Evolutionary conservation across 2,797 vertebrate genomes (phyloP).

Genomic region (Rhinatrema bivittatum): DNA sequence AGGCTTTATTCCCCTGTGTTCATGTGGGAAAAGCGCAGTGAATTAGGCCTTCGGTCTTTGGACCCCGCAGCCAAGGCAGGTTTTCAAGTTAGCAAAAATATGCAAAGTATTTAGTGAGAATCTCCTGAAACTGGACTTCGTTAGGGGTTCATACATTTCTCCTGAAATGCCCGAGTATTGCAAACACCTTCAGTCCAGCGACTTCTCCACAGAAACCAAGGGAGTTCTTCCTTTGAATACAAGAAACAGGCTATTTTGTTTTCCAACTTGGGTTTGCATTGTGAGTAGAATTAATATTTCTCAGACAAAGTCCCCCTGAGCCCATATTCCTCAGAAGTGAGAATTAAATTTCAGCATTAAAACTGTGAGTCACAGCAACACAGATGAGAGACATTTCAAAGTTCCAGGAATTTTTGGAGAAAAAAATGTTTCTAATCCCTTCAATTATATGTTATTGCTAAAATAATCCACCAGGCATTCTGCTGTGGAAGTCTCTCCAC

Average conservation of each 20-base stretch:
- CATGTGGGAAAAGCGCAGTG: too few species aligned
- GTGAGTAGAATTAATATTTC: slow-evolving; percentile 22
- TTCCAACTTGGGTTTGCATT: slow-evolving; percentile 14
- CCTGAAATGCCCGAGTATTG: too few species aligned
- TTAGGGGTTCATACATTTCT: too few species aligned
- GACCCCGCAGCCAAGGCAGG: too few species aligned
- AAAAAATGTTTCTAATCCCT: slow-evolving; percentile 49
- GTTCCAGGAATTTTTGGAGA: slow-evolving; percentile 59
- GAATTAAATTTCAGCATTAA: slow-evolving; percentile 53
- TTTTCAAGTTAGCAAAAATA: too few species aligned
- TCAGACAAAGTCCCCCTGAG: slow-evolving; percentile 39
- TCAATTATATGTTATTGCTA: slow-evolving; percentile 49
- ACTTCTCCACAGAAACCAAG: too few species aligned
- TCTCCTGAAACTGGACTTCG: too few species aligned
- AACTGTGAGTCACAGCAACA: slow-evolving; percentile 44
- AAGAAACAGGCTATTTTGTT: neutral
- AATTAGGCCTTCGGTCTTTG: too few species aligned
- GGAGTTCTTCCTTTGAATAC: too few species aligned
- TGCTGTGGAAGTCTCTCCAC: slow-evolving; percentile 14
- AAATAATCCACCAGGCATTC: slow-evolving; percentile 27
- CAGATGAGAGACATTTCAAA: slow-evolving; percentile 44
- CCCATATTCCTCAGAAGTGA: slow-evolving; percentile 46
- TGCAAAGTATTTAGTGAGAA: too few species aligned
- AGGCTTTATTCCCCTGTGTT: too few species aligned
- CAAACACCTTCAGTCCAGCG: too few species aligned